Evolutionary conservation across 2,113 vertebrate species (phyloP).

Genomic region (Choloepus hoffmanni): DNA sequence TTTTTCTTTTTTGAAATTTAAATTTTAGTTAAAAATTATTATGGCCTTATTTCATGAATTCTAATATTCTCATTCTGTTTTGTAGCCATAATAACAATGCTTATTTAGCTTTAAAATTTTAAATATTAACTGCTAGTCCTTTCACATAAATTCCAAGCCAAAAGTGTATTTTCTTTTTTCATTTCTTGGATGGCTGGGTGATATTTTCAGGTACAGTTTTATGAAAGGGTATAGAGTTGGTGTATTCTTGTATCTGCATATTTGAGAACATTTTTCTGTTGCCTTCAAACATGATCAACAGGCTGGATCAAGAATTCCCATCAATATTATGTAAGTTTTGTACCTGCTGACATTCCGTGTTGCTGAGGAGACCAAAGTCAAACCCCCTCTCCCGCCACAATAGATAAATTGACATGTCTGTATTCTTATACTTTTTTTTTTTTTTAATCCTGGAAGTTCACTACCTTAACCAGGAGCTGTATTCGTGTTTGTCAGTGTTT

Average conservation of each 20-base stretch:
- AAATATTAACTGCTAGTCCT: not conserved
- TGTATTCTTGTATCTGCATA: not conserved
- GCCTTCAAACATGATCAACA: not conserved
- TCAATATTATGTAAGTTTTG: not conserved
- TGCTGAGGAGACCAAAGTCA: not conserved
- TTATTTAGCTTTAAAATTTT: not conserved
- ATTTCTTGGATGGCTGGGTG: not conserved
- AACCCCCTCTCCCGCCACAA: not conserved
- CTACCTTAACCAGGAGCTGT: not conserved
- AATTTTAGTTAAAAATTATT: not conserved
- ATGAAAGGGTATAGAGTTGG: not conserved
- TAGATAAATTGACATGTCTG: not conserved
- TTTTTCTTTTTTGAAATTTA: not conserved
- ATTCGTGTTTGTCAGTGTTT: not conserved
- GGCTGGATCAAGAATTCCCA: not conserved
- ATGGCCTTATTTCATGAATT: not conserved
- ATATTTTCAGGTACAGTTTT: not conserved
- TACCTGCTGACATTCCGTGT: not conserved
- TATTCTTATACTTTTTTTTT: not conserved
- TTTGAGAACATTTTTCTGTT: not conserved
- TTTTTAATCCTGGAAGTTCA: not conserved
- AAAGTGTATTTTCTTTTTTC: not conserved
- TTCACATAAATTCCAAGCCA: conserved; percentile 13
- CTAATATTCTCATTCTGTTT: not conserved
- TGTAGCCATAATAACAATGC: not conserved